Conservation (phyloP, 2,797 vertebrate genomes). For the Aratinga solstitialis region DNA sequence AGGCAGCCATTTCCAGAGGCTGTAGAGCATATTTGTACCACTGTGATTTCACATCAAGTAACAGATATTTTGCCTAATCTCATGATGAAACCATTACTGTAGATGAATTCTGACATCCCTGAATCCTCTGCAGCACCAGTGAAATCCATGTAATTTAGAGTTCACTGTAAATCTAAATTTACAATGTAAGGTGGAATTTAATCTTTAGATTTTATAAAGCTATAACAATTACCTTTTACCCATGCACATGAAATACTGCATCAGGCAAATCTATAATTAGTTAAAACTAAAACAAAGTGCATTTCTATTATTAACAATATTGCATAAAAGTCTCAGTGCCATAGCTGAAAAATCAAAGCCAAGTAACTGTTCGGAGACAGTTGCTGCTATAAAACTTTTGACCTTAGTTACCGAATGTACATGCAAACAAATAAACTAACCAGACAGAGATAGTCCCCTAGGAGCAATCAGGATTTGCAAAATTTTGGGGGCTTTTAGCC, state of each 20-base stretch:
- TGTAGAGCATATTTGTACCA: neutral
- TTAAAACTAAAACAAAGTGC: constrained; percentile 67
- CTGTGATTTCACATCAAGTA: neutral
- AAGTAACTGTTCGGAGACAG: constrained; percentile 57
- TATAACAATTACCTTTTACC: constrained; percentile 44
- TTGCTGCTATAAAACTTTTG: constrained; percentile 62
- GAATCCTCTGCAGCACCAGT: neutral
- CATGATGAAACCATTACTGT: neutral
- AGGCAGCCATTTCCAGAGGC: neutral
- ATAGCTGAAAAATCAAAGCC: constrained; percentile 52
- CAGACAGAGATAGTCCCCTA: constrained; percentile 55
- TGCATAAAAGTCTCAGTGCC: constrained; percentile 57
- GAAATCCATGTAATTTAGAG: neutral
- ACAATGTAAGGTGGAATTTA: neutral
- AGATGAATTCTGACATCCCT: neutral
- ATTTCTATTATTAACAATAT: constrained; percentile 64
- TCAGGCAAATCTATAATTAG: constrained; percentile 53
- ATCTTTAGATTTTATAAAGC: neutral
- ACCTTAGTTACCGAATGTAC: constrained; percentile 68
- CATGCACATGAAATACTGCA: constrained; percentile 20
- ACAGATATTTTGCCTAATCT: neutral
- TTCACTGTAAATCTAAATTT: too few relatives aligned
- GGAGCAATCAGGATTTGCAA: constrained; percentile 58
- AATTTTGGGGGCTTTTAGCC: constrained; percentile 54
- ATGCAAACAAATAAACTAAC: constrained; percentile 63